Evolutionary conservation across 1,140 invertebrate species (phyloP).

Genomic region (Sitodiplosis mosellana): DNA sequence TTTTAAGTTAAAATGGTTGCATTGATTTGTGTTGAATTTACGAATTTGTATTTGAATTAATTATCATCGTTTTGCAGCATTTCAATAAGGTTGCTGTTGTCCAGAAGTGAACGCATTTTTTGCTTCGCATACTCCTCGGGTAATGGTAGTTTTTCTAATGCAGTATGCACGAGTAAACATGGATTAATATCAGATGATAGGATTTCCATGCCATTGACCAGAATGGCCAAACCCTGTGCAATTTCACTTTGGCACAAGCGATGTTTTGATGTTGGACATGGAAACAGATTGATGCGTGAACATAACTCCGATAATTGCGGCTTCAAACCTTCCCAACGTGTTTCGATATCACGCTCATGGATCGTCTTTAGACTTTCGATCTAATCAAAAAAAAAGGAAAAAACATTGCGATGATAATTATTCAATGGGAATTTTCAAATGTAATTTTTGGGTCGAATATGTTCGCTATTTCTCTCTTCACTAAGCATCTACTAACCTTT

Average conservation of each 20-base stretch:
- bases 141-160: constrained; percentile 20
- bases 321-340: constrained; percentile 39
- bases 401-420: no score
- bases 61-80: neutral
- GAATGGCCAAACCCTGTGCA: constrained; percentile 16
- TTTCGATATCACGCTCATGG: constrained; percentile 25
- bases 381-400: no score
- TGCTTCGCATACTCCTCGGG: constrained; percentile 21
- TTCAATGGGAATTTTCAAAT: no score
- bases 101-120: constrained; percentile 16
- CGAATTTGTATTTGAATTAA: no score
- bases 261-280: constrained; percentile 40
- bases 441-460: no score
- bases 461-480: no score
- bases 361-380: constrained; percentile 21
- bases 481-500: constrained; percentile 11
- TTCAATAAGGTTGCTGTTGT: constrained; percentile 3
- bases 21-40: no score
- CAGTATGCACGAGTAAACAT: constrained; percentile 15
- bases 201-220: constrained; percentile 18
- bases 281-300: constrained; percentile 36
- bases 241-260: constrained; percentile 30
- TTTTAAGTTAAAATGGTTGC: no score
- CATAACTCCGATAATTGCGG: constrained; percentile 41
- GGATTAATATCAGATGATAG: constrained; percentile 15